Percentiles rank a stretch among this genome's conserved stretches.
Evolutionary conservation across 2,113 vertebrate genomes (phyloP).

Genomic region (Vireo altiloquus): DNA sequence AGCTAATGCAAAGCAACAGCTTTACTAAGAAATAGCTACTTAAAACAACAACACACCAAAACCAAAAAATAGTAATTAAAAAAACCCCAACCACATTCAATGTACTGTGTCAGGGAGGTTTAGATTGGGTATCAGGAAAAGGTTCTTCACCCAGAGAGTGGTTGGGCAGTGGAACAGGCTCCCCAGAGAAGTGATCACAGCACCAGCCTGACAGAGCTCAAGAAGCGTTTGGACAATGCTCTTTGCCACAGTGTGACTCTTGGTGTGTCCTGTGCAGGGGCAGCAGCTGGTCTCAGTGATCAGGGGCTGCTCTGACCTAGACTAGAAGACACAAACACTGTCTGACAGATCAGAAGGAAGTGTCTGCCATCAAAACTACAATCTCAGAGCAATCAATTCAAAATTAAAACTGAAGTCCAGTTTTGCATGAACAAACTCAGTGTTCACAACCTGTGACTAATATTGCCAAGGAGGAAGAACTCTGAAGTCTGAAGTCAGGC

Average conservation of each 20-base stretch:
- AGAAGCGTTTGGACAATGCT: not conserved
- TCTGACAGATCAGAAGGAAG: not conserved
- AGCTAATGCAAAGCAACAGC: not conserved
- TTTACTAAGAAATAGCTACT: not conserved
- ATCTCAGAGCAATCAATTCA: not conserved
- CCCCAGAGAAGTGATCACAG: not conserved
- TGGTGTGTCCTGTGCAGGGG: too few species aligned
- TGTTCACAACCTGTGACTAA: accelerated
- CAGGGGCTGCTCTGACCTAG: not conserved
- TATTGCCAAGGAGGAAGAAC: not conserved
- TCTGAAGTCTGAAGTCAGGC: not conserved
- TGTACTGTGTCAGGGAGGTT: not conserved
- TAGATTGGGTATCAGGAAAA: too few species aligned
- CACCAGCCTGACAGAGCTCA: not conserved
- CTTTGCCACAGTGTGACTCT: not conserved
- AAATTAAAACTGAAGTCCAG: not conserved
- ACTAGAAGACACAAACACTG: not conserved
- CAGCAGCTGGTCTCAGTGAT: not conserved
- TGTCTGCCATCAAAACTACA: not conserved
- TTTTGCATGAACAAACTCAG: not conserved
- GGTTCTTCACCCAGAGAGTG: not conserved
- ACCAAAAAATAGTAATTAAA: not conserved
- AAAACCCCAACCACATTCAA: not conserved
- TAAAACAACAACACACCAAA: not conserved
- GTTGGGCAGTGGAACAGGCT: not conserved